Percentiles rank a stretch among this genome's conserved stretches.
These are phyloP conservation scores for human DNA, from an alignment of 2,113 vertebrate species.

Conservation along the genomic window DNA sequence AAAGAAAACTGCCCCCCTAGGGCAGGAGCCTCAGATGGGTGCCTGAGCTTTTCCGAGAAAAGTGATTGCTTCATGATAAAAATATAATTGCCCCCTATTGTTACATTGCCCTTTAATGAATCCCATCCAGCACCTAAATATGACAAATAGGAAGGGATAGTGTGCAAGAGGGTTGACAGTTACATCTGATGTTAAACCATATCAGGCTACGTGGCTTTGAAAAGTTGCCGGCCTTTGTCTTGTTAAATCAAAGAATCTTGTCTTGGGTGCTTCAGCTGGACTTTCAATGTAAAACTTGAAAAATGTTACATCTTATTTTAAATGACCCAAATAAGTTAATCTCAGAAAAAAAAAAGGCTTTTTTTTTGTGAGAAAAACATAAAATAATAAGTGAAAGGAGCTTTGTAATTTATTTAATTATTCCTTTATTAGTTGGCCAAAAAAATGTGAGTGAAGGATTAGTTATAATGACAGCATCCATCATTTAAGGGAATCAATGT, in stretches of 20 bases:
- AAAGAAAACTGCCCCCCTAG: constrained; percentile 66
- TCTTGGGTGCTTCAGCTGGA: neutral
- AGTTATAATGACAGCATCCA: neutral
- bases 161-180: constrained; percentile 27
- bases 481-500: neutral
- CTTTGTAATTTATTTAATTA: neutral
- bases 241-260: constrained; percentile 27
- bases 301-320: constrained; percentile 31
- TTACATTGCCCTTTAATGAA: constrained; percentile 69
- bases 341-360: neutral
- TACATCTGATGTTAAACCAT: constrained; percentile 41
- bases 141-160: constrained; percentile 54
- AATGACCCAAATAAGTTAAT: constrained; percentile 7
- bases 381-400: neutral
- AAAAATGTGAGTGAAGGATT: neutral
- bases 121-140: constrained; percentile 63
- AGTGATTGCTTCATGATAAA: constrained; percentile 75
- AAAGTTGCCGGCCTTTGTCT: constrained; percentile 24
- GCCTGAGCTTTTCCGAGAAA: constrained; percentile 61
- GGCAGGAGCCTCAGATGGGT: constrained; percentile 71
- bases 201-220: neutral
- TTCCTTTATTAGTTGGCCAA: neutral
- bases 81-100: constrained; percentile 78
- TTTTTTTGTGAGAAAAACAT: neutral
- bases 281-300: constrained; percentile 7